Evolutionary conservation across 2,888 invertebrate species (phyloP).

Genomic region (Gryllus longicercus): DNA sequence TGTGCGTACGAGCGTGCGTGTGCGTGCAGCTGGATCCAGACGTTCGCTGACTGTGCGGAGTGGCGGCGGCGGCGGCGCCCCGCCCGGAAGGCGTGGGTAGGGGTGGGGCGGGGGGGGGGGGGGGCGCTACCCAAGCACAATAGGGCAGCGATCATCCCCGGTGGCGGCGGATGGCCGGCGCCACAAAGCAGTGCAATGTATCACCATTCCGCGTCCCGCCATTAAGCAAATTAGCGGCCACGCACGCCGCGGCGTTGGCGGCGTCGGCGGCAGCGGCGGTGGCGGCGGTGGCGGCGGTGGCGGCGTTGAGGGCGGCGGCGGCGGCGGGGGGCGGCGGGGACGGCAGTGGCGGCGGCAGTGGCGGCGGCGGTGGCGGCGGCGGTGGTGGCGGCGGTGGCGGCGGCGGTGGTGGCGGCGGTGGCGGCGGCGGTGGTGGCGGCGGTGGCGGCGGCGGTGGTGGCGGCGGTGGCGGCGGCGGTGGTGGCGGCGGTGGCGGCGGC

Average conservation of each 20-base stretch:
- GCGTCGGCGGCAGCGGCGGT: background rate
- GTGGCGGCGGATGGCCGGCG: background rate
- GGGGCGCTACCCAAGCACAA: background rate
- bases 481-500: too few relatives aligned
- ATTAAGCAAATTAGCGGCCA: slow-evolving; percentile 1
- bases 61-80: too few relatives aligned
- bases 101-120: too few relatives aligned
- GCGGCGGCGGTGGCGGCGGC: too few relatives aligned
- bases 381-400: background rate
- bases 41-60: too few relatives aligned
- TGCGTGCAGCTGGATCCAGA: too few relatives aligned
- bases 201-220: background rate
- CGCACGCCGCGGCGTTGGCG: background rate
- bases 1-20: too few relatives aligned
- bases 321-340: background rate
- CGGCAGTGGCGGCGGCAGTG: too few relatives aligned
- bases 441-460: background rate
- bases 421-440: background rate
- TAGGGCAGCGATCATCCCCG: slow-evolving; percentile 8
- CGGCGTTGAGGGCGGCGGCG: background rate
- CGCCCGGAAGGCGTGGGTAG: too few relatives aligned
- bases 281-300: background rate
- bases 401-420: too few relatives aligned
- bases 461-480: background rate
- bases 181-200: slow-evolving; percentile 11